A percentile compares a stretch with the other conserved stretches of the same genome.
phyloP scores from a whole-genome alignment of 2,797 vertebrate species.

The Sebastolobus altivelis region DNA sequence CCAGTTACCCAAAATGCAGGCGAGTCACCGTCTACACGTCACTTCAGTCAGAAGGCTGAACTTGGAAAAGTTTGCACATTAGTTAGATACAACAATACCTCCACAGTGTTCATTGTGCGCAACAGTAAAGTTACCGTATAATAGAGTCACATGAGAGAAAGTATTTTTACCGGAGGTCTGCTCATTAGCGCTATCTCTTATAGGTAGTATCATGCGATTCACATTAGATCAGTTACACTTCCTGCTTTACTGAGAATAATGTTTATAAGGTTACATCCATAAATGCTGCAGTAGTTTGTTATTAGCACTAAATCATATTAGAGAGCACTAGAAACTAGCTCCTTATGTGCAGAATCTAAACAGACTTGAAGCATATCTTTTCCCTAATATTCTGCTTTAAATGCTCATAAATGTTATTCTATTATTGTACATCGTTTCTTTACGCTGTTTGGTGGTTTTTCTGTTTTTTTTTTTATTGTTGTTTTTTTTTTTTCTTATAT shows the following conservation, averaged over 20 bases:
- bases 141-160: background rate
- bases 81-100: background rate
- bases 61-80: constrained; percentile 46
- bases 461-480: too few species aligned
- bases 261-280: background rate
- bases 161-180: background rate
- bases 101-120: background rate
- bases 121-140: background rate
- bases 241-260: background rate
- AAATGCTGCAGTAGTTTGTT: background rate
- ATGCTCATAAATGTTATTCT: background rate
- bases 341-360: background rate
- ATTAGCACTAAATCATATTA: too few species aligned
- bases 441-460: too few species aligned
- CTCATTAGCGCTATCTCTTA: constrained; percentile 17
- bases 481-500: too few species aligned
- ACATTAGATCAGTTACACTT: background rate
- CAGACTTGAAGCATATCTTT: background rate
- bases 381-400: background rate
- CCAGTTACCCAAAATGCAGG: constrained; percentile 52
- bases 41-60: constrained; percentile 12
- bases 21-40: constrained; percentile 29
- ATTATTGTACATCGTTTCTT: background rate
- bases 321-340: background rate
- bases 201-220: background rate